Conservation (phyloP, 2,888 invertebrate genomes). For the Seladonia tumulorum region DNA sequence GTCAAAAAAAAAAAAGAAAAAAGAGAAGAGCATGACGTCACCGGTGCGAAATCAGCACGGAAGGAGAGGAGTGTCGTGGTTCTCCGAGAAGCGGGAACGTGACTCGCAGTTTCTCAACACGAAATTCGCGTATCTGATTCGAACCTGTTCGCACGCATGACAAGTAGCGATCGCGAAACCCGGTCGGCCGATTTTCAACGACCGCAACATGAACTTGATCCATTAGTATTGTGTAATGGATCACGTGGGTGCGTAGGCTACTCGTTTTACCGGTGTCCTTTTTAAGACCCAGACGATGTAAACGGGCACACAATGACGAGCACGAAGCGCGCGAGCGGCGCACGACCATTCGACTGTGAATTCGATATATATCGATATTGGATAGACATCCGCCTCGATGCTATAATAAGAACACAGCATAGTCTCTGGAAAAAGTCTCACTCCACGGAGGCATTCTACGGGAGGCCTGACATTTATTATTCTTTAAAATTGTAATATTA, state of each 20-base stretch:
- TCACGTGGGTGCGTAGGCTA: slow-evolving; percentile 47
- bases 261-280: slow-evolving; percentile 54
- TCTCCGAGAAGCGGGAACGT: neutral
- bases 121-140: slow-evolving; percentile 43
- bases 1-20: no score
- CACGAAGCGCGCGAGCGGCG: neutral
- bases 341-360: neutral
- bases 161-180: slow-evolving; percentile 52
- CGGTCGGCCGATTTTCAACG: slow-evolving; percentile 47
- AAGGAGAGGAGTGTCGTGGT: neutral
- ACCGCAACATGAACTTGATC: slow-evolving; percentile 63
- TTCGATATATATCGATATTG: neutral
- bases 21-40: neutral
- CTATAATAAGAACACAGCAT: neutral
- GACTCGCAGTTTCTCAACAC: slow-evolving; percentile 36
- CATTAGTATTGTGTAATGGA: slow-evolving; percentile 62
- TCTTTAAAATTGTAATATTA: no score
- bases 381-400: neutral
- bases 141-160: slow-evolving; percentile 30
- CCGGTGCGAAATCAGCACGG: neutral
- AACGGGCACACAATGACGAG: slow-evolving; percentile 4
- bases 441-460: no score
- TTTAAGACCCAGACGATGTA: slow-evolving; percentile 31
- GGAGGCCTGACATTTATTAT: no score
- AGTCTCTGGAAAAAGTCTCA: neutral